These are phyloP conservation scores for Drosophila insularis DNA, from an alignment of 1,140 invertebrate genomes.

Conservation along the genomic window DNA sequence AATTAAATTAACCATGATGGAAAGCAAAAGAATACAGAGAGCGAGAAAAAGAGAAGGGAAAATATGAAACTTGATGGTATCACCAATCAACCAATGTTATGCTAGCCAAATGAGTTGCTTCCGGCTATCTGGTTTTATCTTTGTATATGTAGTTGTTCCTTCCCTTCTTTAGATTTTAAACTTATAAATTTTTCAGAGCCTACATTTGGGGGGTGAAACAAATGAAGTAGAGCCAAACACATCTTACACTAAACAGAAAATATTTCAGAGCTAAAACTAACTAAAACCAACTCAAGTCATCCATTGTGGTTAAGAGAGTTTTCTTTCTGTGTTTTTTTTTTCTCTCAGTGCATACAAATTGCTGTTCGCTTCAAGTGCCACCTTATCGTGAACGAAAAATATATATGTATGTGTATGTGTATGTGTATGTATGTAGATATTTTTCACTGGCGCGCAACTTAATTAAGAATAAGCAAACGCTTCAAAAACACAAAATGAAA, in stretches of 20 bases:
- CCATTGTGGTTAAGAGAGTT: no score
- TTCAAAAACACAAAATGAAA: slow-evolving; percentile 43
- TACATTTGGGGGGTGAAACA: slow-evolving; percentile 6
- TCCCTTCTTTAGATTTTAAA: slow-evolving; percentile 8
- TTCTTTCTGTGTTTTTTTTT: not conserved
- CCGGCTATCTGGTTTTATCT: not conserved
- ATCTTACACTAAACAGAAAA: not conserved
- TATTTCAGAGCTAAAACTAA: not conserved
- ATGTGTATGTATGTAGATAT: not conserved
- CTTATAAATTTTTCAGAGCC: slow-evolving; percentile 34
- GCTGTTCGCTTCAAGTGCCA: slow-evolving; percentile 4
- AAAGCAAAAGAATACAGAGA: not conserved
- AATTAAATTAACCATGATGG: slow-evolving; percentile 48
- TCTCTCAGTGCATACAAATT: slow-evolving; percentile 17
- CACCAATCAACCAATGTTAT: slow-evolving; percentile 34
- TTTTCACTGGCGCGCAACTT: slow-evolving; percentile 48
- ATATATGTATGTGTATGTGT: not conserved
- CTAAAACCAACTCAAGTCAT: not conserved
- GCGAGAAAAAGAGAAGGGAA: not conserved
- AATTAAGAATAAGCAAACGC: slow-evolving; percentile 74
- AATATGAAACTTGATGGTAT: no score
- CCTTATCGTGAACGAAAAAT: slow-evolving; percentile 17
- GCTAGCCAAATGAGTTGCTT: slow-evolving; percentile 15
- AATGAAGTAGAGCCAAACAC: no score
- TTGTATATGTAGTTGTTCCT: not conserved